Evolutionary conservation across 2,888 invertebrate genomes (phyloP).

Genomic region (Drosophila tanythrix): DNA sequence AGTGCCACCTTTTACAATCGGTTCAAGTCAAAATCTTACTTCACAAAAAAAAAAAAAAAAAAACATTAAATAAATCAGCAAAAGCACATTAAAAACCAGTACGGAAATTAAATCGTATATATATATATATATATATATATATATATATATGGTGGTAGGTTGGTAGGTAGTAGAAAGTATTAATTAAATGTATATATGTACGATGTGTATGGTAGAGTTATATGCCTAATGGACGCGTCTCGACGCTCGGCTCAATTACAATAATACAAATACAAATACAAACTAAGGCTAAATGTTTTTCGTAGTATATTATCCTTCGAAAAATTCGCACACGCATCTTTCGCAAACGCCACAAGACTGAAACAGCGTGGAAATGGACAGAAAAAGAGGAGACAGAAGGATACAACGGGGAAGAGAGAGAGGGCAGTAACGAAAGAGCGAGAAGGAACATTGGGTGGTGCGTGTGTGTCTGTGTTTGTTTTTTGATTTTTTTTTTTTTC

Average conservation of each 20-base stretch:
- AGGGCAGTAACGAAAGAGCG: not conserved
- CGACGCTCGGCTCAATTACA: conserved; percentile 48
- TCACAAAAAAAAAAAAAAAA: conserved; percentile 8
- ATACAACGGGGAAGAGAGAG: not conserved
- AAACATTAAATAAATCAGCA: conserved; percentile 3
- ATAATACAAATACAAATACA: conserved; percentile 56
- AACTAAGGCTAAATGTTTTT: conserved; percentile 45
- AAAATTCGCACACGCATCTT: conserved; percentile 4
- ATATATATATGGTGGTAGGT: conserved; percentile 9
- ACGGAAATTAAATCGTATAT: conserved; percentile 27
- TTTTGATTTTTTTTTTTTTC: not conserved
- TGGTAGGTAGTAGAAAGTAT: conserved; percentile 15
- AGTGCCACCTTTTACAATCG: conserved; percentile 27
- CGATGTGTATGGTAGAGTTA: conserved; percentile 34
- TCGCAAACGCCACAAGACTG: conserved; percentile 3
- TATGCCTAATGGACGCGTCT: conserved; percentile 46
- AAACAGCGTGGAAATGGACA: not conserved
- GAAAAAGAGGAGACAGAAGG: not conserved
- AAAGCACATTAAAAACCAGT: conserved; percentile 16
- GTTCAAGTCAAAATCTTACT: conserved; percentile 23
- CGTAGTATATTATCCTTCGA: conserved; percentile 20
- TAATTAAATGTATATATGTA: conserved; percentile 30
- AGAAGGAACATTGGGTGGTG: not conserved
- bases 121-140: conserved; percentile 29
- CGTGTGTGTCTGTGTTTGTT: conserved; percentile 9